These are phyloP conservation scores for Mastigias papua DNA, from an alignment of 30 jellyfish, hydroid and myxozoan genomes.

Conservation along the genomic window DNA sequence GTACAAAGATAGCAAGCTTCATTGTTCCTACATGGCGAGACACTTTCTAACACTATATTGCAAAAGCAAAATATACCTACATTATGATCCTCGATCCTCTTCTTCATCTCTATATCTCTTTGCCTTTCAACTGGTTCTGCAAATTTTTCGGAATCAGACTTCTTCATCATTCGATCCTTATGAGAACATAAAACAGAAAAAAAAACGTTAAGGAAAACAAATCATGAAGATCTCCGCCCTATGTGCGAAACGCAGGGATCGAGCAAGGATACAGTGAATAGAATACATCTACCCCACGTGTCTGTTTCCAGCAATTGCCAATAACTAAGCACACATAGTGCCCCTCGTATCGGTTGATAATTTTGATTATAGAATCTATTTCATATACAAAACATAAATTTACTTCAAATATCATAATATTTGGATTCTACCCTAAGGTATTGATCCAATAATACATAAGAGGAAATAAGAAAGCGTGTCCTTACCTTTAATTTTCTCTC, in stretches of 20 bases:
- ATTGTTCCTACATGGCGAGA: too few relatives aligned
- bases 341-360: too few relatives aligned
- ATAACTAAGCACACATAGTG: too few relatives aligned
- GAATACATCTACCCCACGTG: background rate
- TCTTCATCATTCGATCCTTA: conserved; percentile 32
- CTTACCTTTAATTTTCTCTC: conserved; percentile 73
- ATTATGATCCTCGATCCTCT: conserved; percentile 75
- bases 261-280: background rate
- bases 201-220: background rate
- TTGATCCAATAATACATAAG: too few relatives aligned
- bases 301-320: too few relatives aligned
- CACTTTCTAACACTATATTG: background rate
- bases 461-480: too few relatives aligned
- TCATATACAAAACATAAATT: too few relatives aligned
- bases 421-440: too few relatives aligned
- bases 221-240: background rate
- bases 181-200: background rate
- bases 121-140: conserved; percentile 46
- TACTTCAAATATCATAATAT: too few relatives aligned
- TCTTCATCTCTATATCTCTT: conserved; percentile 77
- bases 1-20: too few relatives aligned
- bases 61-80: conserved; percentile 28
- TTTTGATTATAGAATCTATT: too few relatives aligned
- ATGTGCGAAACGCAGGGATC: background rate
- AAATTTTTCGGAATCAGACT: background rate